These are phyloP conservation scores for Fundulus diaphanus DNA, from an alignment of 2,797 vertebrate genomes.

Conservation along the genomic window DNA sequence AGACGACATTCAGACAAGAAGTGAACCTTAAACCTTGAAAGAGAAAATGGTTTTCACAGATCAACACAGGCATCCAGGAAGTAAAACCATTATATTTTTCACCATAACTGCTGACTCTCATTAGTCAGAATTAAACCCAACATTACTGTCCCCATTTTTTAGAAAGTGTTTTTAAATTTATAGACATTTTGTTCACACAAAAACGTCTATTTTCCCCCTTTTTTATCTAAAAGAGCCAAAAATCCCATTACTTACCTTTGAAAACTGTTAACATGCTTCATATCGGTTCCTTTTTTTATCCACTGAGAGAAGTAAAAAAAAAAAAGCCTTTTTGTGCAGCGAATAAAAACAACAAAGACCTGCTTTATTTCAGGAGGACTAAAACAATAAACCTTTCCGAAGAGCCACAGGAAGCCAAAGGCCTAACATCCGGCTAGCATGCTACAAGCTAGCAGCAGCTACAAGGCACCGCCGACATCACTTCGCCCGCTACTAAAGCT, in stretches of 20 bases:
- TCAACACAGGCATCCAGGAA: constrained; percentile 6
- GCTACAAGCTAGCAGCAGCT: constrained; percentile 42
- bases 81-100: background rate
- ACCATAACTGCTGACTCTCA: background rate
- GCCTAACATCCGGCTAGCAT: constrained; percentile 55
- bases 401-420: constrained; percentile 27
- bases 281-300: constrained; percentile 34
- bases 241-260: constrained; percentile 74
- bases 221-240: background rate
- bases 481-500: constrained; percentile 43
- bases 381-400: constrained; percentile 39
- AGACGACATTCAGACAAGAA: background rate
- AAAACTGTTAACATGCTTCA: constrained; percentile 78
- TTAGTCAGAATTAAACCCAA: background rate
- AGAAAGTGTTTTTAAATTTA: background rate
- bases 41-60: background rate
- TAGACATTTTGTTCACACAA: background rate
- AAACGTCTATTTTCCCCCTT: background rate
- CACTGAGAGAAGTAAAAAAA: background rate
- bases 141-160: background rate
- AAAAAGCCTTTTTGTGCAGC: background rate
- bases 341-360: constrained; percentile 9
- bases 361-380: background rate
- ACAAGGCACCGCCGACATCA: constrained; percentile 49
- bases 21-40: no score